phyloP scores from a whole-genome alignment of 2,888 invertebrate species.

The Cataglyphis livida region DNA sequence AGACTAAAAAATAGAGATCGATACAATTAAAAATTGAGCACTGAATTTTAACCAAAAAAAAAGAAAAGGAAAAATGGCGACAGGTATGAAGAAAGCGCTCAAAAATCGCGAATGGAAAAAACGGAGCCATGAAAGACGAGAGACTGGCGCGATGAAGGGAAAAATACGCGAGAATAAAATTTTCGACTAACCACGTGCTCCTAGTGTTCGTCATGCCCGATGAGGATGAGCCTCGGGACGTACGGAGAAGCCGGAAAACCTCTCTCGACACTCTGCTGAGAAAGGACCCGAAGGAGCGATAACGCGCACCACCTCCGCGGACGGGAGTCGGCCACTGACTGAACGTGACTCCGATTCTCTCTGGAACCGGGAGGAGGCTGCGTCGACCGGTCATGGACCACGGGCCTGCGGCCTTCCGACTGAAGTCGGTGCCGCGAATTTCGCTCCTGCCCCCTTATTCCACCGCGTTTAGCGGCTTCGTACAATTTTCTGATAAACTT shows the following conservation, averaged over 20 bases:
- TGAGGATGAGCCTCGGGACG: constrained; percentile 62
- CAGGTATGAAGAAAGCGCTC: background rate
- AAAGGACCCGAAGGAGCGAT: constrained; percentile 57
- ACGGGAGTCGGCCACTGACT: constrained; percentile 84
- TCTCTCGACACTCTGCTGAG: constrained; percentile 58
- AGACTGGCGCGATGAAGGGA: background rate
- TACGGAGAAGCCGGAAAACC: constrained; percentile 61
- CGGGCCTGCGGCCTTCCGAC: constrained; percentile 76
- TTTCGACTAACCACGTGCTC: constrained; percentile 80
- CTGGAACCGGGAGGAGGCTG: constrained; percentile 77
- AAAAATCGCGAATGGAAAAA: background rate
- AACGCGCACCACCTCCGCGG: constrained; percentile 79
- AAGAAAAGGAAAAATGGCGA: background rate
- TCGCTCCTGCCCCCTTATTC: constrained; percentile 51
- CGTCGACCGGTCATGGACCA: constrained; percentile 77
- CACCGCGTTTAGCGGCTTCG: background rate
- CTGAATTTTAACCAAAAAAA: background rate
- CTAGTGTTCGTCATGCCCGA: constrained; percentile 76
- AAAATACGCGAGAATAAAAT: background rate
- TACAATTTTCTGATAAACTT: constrained; percentile 24
- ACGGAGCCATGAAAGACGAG: background rate
- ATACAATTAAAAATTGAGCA: constrained; percentile 6
- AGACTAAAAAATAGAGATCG: constrained; percentile 13
- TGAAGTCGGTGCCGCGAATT: constrained; percentile 70
- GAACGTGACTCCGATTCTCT: constrained; percentile 77